These are phyloP conservation scores for Elymnias hypermnestra DNA, from an alignment of 1,140 invertebrate genomes.

Conservation along the genomic window DNA sequence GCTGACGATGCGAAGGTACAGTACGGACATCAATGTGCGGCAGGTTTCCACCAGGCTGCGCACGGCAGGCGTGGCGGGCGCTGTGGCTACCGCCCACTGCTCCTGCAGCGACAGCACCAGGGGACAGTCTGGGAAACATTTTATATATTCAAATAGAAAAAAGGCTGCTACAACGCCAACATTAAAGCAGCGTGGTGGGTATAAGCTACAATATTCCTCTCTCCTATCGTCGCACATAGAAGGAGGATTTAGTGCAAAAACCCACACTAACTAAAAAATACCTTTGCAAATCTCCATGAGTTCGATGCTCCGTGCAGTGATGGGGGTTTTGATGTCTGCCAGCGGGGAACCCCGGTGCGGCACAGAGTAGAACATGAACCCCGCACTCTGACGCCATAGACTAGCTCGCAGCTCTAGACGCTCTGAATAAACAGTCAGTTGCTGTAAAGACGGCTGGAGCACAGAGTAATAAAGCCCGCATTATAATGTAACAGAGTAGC, in stretches of 20 bases:
- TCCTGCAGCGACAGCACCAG: constrained; percentile 78
- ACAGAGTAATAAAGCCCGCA: too few species aligned
- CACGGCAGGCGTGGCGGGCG: constrained; percentile 59
- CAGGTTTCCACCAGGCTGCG: constrained; percentile 83
- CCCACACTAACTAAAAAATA: too few species aligned
- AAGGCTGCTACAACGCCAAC: too few species aligned
- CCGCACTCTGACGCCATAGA: constrained; percentile 76
- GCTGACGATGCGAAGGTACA: constrained; percentile 82
- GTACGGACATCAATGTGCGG: constrained; percentile 81
- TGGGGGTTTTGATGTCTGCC: constrained; percentile 80
- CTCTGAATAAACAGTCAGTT: constrained; percentile 5
- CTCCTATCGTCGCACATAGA: too few species aligned
- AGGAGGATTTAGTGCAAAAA: too few species aligned
- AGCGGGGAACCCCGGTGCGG: constrained; percentile 83
- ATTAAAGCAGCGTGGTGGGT: too few species aligned
- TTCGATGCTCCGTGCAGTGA: constrained; percentile 77
- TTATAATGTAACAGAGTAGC: too few species aligned
- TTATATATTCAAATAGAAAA: not conserved
- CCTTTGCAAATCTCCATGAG: constrained; percentile 81
- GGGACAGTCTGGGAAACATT: constrained; percentile 75
- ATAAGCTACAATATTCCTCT: too few species aligned
- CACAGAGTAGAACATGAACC: constrained; percentile 85
- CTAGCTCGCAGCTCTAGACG: constrained; percentile 21
- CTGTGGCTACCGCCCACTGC: constrained; percentile 37
- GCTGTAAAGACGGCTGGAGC: too few species aligned